Conservation (phyloP, 2,888 invertebrate species). For the Volucella inanis region DNA sequence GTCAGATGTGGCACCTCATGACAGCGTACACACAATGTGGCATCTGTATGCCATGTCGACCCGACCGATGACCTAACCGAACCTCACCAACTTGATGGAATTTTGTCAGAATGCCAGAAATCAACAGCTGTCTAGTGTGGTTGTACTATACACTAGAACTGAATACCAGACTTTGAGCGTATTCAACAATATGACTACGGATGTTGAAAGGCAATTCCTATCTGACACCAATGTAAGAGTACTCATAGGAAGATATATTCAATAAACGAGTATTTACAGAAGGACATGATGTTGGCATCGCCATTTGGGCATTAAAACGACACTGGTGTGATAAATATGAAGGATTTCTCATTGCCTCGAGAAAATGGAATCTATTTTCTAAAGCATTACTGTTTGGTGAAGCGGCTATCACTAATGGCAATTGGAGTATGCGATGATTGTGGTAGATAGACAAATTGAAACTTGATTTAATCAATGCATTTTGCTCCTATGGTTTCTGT, state of each 20-base stretch:
- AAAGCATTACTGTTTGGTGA: slow-evolving; percentile 27
- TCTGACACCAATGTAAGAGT: slow-evolving; percentile 17
- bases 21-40: slow-evolving; percentile 51
- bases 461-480: too few relatives aligned
- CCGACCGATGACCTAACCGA: slow-evolving; percentile 9
- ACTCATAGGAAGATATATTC: slow-evolving; percentile 9
- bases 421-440: too few relatives aligned
- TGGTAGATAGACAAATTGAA: too few relatives aligned
- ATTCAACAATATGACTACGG: slow-evolving; percentile 17
- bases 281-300: slow-evolving; percentile 29
- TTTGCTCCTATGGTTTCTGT: too few relatives aligned
- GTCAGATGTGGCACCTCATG: slow-evolving; percentile 32
- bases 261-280: slow-evolving; percentile 11
- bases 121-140: slow-evolving; percentile 60
- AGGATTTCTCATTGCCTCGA: slow-evolving; percentile 28
- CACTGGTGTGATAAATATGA: slow-evolving; percentile 49
- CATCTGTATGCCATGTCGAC: slow-evolving; percentile 21
- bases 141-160: slow-evolving; percentile 18
- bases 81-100: slow-evolving; percentile 33
- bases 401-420: slow-evolving; percentile 22
- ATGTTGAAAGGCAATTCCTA: slow-evolving; percentile 39
- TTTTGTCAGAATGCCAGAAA: slow-evolving; percentile 71
- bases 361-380: slow-evolving; percentile 19
- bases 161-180: slow-evolving; percentile 1
- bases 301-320: background rate